Evolutionary conservation across 2,797 vertebrate species (phyloP), one percentile per base, ranked within the genome.

Genomic region (Cetoscarus ocellatus): DNA sequence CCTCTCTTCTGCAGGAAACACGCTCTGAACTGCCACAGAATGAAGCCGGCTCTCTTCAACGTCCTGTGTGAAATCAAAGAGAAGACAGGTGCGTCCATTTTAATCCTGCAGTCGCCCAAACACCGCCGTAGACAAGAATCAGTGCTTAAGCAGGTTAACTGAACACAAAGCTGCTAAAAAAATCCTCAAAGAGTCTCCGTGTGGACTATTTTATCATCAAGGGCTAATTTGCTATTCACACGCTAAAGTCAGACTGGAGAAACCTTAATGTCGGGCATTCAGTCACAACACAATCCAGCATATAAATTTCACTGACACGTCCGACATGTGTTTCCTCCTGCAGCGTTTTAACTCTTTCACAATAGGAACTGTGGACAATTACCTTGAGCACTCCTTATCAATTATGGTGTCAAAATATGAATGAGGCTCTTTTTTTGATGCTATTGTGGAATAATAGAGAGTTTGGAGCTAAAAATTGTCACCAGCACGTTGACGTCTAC

Each of bases 41-140:
- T 99, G 98, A 99, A 99, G 91, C 98, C 98, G 13, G 98, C 98
- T 36, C 97, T 99, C 89, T 99, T 99, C 94, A 99, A 98, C 75
- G 97, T 99, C 77, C 92, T 99, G 91, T 99, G 97, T 89, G 98
- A 99, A 95, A 98, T 99, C 91, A 99, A 99, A 95, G 98, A 99
- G 60, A 99, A 99, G 94, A 99, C 98, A 96, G 98, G 98, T 98
- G 96, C 88, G 89, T 79, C 45, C 47, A 18, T 8, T 7, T 67
- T 45, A 1, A 42, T 47, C 51, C 54, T 59, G 35, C 57, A 12
- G 14, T 10, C 15, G 47, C 5, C 52, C 1, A 7, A 19, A 40
- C 52, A 34, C 64, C 43, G 48, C 18, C 17, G 17, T 57, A 10
- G n/a, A 1, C 9, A 10, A 45, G n/a, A 57, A 53, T 67, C 3